phyloP scores from a whole-genome alignment of 2,888 invertebrate species.

The Drosophila putrida region DNA sequence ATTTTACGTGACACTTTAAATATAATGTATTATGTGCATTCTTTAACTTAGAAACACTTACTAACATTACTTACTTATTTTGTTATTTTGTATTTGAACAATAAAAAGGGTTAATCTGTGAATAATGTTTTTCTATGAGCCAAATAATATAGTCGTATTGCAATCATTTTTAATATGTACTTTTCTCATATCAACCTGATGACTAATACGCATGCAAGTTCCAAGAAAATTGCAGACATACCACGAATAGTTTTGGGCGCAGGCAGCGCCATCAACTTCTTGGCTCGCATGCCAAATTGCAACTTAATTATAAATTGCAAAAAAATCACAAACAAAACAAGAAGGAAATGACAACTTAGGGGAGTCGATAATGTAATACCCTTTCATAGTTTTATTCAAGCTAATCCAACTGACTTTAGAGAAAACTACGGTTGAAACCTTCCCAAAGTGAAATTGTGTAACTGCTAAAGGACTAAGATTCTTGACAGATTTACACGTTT shows the following conservation, averaged over 20 bases:
- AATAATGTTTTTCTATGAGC: constrained; percentile 9
- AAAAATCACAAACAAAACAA: constrained; percentile 32
- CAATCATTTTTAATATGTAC: constrained; percentile 41
- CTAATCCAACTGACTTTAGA: too few species aligned
- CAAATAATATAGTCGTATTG: constrained; percentile 41
- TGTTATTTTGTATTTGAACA: too few species aligned
- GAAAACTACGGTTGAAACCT: too few species aligned
- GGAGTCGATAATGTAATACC: constrained; percentile 12
- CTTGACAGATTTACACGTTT: too few species aligned
- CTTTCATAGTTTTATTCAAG: background rate
- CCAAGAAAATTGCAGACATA: constrained; percentile 73
- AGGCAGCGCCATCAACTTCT: constrained; percentile 58
- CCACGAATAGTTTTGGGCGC: constrained; percentile 74
- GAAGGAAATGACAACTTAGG: constrained; percentile 3
- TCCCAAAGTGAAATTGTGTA: too few species aligned
- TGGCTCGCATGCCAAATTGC: constrained; percentile 78
- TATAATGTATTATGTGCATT: background rate
- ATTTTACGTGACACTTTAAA: too few species aligned
- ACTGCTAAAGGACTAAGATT: too few species aligned
- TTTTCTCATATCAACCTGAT: constrained; percentile 55
- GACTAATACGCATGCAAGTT: constrained; percentile 80
- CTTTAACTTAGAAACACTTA: background rate
- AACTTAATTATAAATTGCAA: constrained; percentile 81
- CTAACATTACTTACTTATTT: too few species aligned
- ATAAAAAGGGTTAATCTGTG: constrained; percentile 7